Evolutionary conservation across 64 coral and sea anemone species (phyloP), one percentile per base, ranked within the genome.

Genomic region (Anthopleura sola): DNA sequence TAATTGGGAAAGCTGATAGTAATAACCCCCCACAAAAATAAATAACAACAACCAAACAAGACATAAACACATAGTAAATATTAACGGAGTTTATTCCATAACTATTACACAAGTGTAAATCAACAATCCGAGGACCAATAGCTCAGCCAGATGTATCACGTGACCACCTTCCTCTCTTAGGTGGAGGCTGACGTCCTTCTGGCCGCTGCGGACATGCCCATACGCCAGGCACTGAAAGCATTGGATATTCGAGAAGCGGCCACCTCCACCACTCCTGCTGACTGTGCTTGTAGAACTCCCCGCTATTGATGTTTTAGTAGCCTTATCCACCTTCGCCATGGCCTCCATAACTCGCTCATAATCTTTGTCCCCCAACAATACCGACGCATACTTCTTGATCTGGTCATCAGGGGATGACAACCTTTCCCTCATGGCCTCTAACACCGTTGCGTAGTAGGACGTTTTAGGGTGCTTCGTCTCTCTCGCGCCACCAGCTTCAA

Each of bases 401-500:
- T 38, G 55, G n/a, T 64, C 38, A 40, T 66, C 50, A 13, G 29
- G 5, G 15, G 38, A 55, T 12, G 0, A 28, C 54, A 28, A 62
- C 28, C 49, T 78, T 16, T 86, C 85, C 10, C 58, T 14, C 85
- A 87, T 87, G 0, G 85, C 68, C 48, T 68, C 64, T 3, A 87
- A 24, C 12, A 87, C 85, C 14, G 85, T 44, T 6, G 9, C 44
- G 14, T 23, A 77, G n/a, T n/a, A 87, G 32, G 71, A 69, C 14
- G 85, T 20, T 32, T 78, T 87, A 3, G 32, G 23, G 29, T 87
- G 68, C 13, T 24, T 78, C 6, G 21, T 77, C 24, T 87, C 24
- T 87, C 71, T 15, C 47, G 75, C 1, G 85, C 85, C 12, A 87
- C 68, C 44, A 77, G 55, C 85, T 87, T 87, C 5, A 87, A 49